Conservation (phyloP, 1,140 invertebrate species). For the Potamilus streckersoni region DNA sequence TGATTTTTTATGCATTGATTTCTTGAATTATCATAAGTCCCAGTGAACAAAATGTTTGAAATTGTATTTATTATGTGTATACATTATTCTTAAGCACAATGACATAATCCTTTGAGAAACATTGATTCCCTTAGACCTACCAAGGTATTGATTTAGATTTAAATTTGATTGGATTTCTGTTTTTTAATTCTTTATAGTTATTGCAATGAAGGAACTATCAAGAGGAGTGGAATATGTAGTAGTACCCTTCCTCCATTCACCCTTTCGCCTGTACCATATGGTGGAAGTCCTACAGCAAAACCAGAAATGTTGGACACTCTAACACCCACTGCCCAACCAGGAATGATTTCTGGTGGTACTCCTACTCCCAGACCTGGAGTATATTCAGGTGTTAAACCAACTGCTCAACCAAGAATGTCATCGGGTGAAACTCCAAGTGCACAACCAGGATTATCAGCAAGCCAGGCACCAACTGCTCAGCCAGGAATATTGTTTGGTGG, state of each 20-base stretch:
- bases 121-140: too few species aligned
- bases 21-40: too few species aligned
- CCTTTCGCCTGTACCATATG: constrained; percentile 1
- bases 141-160: too few species aligned
- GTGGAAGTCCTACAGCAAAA: background rate
- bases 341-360: background rate
- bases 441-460: constrained; percentile 1
- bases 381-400: background rate
- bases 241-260: constrained; percentile 26
- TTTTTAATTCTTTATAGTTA: constrained; percentile 28
- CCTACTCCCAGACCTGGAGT: constrained; percentile 2
- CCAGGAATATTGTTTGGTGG: constrained; percentile 3
- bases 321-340: constrained; percentile 15
- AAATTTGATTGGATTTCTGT: too few species aligned
- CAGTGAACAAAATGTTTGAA: too few species aligned
- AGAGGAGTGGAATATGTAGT: constrained; percentile 37
- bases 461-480: constrained; percentile 10
- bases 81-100: too few species aligned
- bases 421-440: constrained; percentile 15
- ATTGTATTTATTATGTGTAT: too few species aligned
- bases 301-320: background rate
- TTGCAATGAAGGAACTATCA: constrained; percentile 36
- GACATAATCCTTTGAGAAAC: too few species aligned
- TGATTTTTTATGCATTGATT: too few species aligned
- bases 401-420: constrained; percentile 1